Conservation (phyloP, 2,113 vertebrate species). For the Halichoeres trimaculatus region DNA sequence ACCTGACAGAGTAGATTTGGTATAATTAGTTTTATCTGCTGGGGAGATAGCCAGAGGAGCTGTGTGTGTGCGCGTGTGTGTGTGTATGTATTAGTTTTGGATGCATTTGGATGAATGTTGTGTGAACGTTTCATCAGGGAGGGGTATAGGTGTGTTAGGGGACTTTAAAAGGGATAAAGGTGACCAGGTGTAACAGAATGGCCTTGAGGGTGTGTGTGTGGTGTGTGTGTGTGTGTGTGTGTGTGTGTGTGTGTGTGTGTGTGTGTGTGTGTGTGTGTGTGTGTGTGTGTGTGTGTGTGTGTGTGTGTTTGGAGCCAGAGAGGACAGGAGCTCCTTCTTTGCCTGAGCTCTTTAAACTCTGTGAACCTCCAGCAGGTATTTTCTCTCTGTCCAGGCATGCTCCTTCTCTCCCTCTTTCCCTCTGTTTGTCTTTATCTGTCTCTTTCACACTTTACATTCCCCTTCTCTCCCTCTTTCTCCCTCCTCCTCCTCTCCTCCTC, state of each 20-base stretch:
- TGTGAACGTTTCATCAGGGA: slow-evolving; percentile 37
- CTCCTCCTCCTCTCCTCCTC: slow-evolving; percentile 57
- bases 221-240: slow-evolving; percentile 56
- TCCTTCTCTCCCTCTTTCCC: slow-evolving; percentile 64
- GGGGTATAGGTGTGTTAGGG: slow-evolving; percentile 33
- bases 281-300: slow-evolving; percentile 41
- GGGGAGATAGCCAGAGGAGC: slow-evolving; percentile 68
- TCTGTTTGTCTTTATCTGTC: slow-evolving; percentile 63
- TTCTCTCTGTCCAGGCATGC: slow-evolving; percentile 82
- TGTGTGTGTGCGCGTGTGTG: slow-evolving; percentile 51
- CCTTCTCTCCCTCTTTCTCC: slow-evolving; percentile 46
- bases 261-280: slow-evolving; percentile 47
- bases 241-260: slow-evolving; percentile 55
- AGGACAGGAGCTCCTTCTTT: slow-evolving; percentile 78
- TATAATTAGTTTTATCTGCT: slow-evolving; percentile 82
- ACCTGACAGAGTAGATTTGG: slow-evolving; percentile 86
- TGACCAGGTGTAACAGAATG: slow-evolving; percentile 82
- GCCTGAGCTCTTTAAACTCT: slow-evolving; percentile 78
- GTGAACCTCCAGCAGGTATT: slow-evolving; percentile 79
- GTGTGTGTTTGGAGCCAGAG: slow-evolving; percentile 54
- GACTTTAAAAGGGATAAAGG: slow-evolving; percentile 74
- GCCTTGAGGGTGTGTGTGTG: slow-evolving; percentile 67
- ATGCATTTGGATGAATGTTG: slow-evolving; percentile 28
- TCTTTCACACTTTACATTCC: slow-evolving; percentile 66
- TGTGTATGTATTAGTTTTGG: slow-evolving; percentile 24